Conservation (phyloP, 2,113 vertebrate species). For the Podarcis muralis region DNA sequence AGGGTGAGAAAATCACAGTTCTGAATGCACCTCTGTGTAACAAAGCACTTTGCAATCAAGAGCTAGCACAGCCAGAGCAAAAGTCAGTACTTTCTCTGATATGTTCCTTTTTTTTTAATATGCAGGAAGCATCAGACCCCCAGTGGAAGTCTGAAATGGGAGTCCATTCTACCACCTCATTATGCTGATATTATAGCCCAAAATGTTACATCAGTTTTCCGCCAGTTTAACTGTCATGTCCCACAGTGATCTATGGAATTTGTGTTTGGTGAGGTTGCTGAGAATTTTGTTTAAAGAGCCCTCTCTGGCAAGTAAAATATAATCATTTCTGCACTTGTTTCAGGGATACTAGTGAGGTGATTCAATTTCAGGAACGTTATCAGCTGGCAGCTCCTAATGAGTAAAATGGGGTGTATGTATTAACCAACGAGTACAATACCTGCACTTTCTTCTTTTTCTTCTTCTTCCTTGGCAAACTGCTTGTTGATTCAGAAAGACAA, state of each 20-base stretch:
- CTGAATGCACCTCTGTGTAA: not conserved
- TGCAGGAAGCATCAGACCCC: too few relatives aligned
- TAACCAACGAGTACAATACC: conserved; percentile 36
- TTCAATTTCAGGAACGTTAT: not conserved
- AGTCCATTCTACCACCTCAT: too few relatives aligned
- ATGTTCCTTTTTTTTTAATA: not conserved
- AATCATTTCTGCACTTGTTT: not conserved
- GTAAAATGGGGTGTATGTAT: not conserved
- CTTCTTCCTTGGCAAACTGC: conserved; percentile 1
- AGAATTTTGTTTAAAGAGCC: too few relatives aligned
- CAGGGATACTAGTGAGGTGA: not conserved
- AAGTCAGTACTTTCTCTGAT: not conserved
- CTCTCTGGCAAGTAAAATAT: not conserved
- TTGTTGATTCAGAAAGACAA: conserved; percentile 8
- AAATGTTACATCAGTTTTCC: not conserved
- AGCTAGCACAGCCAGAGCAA: not conserved
- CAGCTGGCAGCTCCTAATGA: too few relatives aligned
- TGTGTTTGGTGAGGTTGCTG: not conserved
- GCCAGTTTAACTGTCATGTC: not conserved
- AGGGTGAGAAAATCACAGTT: not conserved
- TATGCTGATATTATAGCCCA: too few relatives aligned
- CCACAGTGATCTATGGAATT: not conserved
- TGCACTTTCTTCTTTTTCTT: conserved; percentile 25
- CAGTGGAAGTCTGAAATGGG: too few relatives aligned
- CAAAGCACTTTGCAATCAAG: not conserved